Base-by-base conservation (phyloP, 1,140 invertebrate species). In the Bicyclus anynana region DNA sequence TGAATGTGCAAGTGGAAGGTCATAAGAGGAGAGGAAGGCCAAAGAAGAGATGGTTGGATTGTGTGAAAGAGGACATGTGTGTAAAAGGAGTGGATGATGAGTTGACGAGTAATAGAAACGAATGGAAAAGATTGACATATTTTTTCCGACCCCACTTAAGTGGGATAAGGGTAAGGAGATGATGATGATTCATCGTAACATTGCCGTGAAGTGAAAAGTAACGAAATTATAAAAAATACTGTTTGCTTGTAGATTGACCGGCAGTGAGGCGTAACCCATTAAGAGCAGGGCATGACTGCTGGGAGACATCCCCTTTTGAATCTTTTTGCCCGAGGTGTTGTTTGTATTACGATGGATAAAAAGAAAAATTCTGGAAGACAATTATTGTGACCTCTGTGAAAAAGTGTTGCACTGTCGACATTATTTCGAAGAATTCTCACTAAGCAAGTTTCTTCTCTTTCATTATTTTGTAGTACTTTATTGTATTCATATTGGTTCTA, bases 311-410 rank as follows among this genome's bases (percentile, higher is more conserved):
- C 29, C 10, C 29, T 33, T 38, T 38, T 38, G 35, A 4, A 38
- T 38, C 35, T 38, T 40, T 40, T 40, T 40, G 37, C 37, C 12
- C 37, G 37, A 40, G 37, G 37, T 40, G 37, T 40, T 40, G 37
- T 40, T 40, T 40, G 13, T 16, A 40, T 40, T 40, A 40, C 9
- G 13, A 9, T 5, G 37, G 10, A 40, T 14, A 40, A 40, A 40
- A 40, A 12, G 37, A 14, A 40, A 40, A 40, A 16, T 40, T n/a
- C 16, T 5, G 29, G 10, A 33, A 33, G 29, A 33, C 10, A 33
- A 33, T 33, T 33, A 33, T 33, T 33, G 16, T 17, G 37, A 40
- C 14, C 13, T 14, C 37, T 14, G 13, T 40, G 16, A 40, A 10
- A 40, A 40, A 40, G 5, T 5, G 16, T 38, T 38, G 35, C 35